These are phyloP conservation scores for Malurus cyaneus DNA, from an alignment of 2,113 vertebrate genomes.

Conservation along the genomic window DNA sequence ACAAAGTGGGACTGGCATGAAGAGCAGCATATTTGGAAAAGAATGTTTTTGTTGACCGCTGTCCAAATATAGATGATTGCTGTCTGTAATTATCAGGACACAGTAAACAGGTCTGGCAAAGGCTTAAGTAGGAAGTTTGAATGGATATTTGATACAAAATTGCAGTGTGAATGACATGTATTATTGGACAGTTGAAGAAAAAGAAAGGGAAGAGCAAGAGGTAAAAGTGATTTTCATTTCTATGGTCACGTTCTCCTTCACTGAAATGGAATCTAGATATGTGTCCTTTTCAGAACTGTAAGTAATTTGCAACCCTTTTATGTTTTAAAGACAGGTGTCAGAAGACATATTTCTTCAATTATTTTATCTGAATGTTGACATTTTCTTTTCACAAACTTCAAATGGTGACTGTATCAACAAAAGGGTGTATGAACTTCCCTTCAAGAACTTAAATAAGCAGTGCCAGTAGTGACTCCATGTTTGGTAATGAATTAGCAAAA, in stretches of 20 bases:
- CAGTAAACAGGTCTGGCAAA: neutral
- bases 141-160: neutral
- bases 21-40: neutral
- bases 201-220: neutral
- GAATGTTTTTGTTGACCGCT: neutral
- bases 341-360: conserved; percentile 12
- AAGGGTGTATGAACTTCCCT: neutral
- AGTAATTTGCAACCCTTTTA: neutral
- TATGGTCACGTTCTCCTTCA: neutral
- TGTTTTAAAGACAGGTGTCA: conserved; percentile 10
- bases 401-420: neutral
- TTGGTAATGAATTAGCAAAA: neutral
- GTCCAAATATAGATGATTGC: neutral
- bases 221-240: neutral
- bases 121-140: neutral
- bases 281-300: neutral
- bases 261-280: neutral
- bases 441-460: neutral
- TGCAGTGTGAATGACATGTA: neutral
- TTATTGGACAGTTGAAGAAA: neutral
- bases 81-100: neutral
- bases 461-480: neutral
- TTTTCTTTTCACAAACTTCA: conserved; percentile 23
- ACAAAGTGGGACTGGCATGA: neutral
- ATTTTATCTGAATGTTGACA: conserved; percentile 16